Conservation (phyloP, 1,140 invertebrate genomes). For the Carposina sasakii region DNA sequence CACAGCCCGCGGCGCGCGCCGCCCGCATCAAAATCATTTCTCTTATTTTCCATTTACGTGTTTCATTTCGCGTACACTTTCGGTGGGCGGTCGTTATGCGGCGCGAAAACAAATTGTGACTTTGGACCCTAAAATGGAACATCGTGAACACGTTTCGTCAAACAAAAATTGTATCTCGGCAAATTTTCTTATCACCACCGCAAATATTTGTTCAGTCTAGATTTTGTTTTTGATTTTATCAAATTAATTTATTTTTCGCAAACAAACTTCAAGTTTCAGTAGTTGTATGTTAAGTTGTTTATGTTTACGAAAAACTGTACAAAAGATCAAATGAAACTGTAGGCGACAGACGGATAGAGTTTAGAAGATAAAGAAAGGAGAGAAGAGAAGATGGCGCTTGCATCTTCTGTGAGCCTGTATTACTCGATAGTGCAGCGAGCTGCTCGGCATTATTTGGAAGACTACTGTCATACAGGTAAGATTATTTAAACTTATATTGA, state of each 20-base stretch:
- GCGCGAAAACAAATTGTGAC: constrained; percentile 62
- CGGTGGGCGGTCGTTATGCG: constrained; percentile 53
- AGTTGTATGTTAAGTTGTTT: constrained; percentile 44
- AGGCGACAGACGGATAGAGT: constrained; percentile 32
- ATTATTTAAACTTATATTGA: constrained; percentile 2
- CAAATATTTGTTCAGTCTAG: constrained; percentile 66
- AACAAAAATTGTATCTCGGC: constrained; percentile 49
- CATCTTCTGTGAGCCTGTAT: constrained; percentile 71
- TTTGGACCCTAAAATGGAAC: constrained; percentile 61
- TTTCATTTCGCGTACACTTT: constrained; percentile 69
- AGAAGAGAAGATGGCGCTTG: constrained; percentile 66
- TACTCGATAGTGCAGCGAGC: constrained; percentile 72
- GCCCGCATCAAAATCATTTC: constrained; percentile 52
- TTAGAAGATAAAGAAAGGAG: constrained; percentile 32
- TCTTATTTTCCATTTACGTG: constrained; percentile 69
- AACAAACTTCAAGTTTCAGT: constrained; percentile 47
- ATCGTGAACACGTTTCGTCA: constrained; percentile 51
- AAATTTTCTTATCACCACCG: constrained; percentile 47
- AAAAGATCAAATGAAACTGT: constrained; percentile 31
- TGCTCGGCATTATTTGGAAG: constrained; percentile 69
- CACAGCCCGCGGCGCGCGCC: constrained; percentile 56
- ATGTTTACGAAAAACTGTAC: constrained; percentile 55
- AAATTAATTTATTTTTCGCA: constrained; percentile 34
- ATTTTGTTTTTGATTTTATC: constrained; percentile 40
- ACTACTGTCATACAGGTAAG: constrained; percentile 71